phyloP scores from a whole-genome alignment of 2,797 vertebrate species.

The Chelon auratus region DNA sequence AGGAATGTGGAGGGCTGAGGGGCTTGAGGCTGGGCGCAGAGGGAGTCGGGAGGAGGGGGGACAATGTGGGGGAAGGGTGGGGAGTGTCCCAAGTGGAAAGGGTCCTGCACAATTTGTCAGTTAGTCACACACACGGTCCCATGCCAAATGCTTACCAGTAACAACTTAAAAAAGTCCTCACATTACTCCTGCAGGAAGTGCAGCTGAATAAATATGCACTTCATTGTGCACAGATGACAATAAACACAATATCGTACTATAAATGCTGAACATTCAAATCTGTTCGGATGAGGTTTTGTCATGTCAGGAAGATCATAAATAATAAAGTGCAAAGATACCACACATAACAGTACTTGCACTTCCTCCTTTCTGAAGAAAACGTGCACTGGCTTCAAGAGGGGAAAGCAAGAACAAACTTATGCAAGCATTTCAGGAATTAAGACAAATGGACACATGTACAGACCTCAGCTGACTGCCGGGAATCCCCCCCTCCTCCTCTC shows the following conservation, averaged over 20 bases:
- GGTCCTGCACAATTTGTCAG: slow-evolving; percentile 66
- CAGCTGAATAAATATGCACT: slow-evolving; percentile 29
- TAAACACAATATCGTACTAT: neutral
- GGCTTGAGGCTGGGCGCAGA: slow-evolving; percentile 70
- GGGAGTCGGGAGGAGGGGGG: slow-evolving; percentile 67
- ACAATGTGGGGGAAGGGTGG: slow-evolving; percentile 74
- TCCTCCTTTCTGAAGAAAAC: slow-evolving; percentile 67
- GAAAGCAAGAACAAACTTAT: slow-evolving; percentile 73
- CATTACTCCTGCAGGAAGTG: slow-evolving; percentile 41
- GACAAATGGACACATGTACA: slow-evolving; percentile 53
- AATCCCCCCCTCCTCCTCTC: slow-evolving; percentile 58
- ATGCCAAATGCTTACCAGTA: slow-evolving; percentile 60
- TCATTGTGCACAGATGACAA: slow-evolving; percentile 15
- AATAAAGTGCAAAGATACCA: slow-evolving; percentile 59
- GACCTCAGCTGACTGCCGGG: slow-evolving; percentile 75
- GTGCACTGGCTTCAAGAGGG: slow-evolving; percentile 35
- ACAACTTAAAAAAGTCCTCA: slow-evolving; percentile 54
- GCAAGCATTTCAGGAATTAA: slow-evolving; percentile 81
- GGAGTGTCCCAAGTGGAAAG: slow-evolving; percentile 69
- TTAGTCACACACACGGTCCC: slow-evolving; percentile 36
- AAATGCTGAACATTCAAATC: too few relatives aligned
- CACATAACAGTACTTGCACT: slow-evolving; percentile 64
- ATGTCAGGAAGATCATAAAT: slow-evolving; percentile 17
- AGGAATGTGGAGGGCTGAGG: slow-evolving; percentile 78
- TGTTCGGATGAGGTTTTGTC: neutral